These are phyloP conservation scores for Oenanthe oenanthe DNA, from an alignment of 2,113 vertebrate genomes.

Conservation along the genomic window DNA sequence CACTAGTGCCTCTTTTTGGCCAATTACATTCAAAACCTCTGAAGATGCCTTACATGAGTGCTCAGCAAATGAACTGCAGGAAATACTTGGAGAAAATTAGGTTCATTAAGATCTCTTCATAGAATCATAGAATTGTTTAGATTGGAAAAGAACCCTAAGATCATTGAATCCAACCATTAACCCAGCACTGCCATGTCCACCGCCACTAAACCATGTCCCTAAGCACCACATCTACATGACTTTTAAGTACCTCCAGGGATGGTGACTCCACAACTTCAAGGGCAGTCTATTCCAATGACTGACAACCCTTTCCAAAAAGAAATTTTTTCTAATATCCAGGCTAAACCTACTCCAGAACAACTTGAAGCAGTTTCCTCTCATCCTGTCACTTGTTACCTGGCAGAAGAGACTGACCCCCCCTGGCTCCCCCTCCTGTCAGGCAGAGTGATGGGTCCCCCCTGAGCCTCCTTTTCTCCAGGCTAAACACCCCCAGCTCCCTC, in stretches of 20 bases:
- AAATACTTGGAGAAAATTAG: not conserved
- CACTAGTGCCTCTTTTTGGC: not conserved
- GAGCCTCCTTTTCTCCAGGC: not conserved
- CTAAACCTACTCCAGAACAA: not conserved
- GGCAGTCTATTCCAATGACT: not conserved
- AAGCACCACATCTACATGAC: fast-evolving
- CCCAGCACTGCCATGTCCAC: not conserved
- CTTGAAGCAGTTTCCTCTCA: not conserved
- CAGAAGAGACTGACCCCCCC: not conserved
- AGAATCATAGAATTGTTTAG: not conserved
- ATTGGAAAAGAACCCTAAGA: not conserved
- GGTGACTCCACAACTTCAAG: not conserved
- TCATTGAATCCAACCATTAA: not conserved
- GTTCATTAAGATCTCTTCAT: not conserved
- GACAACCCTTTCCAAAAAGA: not conserved
- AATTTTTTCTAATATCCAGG: not conserved
- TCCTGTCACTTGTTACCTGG: not conserved
- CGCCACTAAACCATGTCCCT: not conserved
- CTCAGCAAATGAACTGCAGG: not conserved
- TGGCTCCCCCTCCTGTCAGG: not conserved
- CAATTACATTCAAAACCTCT: not conserved
- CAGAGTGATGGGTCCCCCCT: not conserved
- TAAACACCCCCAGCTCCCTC: not conserved
- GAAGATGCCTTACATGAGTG: not conserved
- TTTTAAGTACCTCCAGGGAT: not conserved